Percentiles rank a stretch among this genome's conserved stretches.
Conservation (phyloP, 2,113 vertebrate species). For the Xenus cinereus region DNA sequence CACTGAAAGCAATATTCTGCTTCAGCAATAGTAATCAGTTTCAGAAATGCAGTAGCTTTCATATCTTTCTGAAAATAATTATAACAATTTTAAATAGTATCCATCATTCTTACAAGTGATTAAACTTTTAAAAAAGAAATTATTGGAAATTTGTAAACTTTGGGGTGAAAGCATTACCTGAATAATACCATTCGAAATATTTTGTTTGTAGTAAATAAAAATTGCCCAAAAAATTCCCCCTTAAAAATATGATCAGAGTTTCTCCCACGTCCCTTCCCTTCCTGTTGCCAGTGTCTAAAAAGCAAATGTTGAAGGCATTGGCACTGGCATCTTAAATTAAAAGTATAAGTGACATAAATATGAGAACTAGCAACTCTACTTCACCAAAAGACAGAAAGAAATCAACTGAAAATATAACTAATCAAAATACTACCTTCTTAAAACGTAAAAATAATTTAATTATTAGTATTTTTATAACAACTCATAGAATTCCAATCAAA, state of each 20-base stretch:
- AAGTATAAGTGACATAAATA: not conserved
- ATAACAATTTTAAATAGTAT: not conserved
- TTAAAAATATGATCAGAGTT: not conserved
- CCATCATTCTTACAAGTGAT: not conserved
- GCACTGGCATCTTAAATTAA: not conserved
- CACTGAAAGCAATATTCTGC: not conserved
- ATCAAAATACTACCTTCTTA: not conserved
- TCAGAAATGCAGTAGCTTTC: not conserved
- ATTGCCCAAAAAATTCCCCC: not conserved
- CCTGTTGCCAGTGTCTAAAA: not conserved
- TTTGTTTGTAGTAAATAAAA: not conserved
- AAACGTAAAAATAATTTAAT: not conserved
- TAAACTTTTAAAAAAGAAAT: not conserved
- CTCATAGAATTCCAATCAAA: constrained; percentile 1
- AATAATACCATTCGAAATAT: not conserved
- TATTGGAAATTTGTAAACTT: not conserved
- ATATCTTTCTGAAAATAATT: not conserved
- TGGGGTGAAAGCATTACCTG: not conserved
- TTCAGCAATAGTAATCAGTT: not conserved
- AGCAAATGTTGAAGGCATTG: not conserved
- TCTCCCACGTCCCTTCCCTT: not conserved
- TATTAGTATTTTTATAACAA: not conserved
- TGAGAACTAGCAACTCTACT: not conserved
- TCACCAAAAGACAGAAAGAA: not conserved
- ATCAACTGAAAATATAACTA: not conserved